Base-by-base conservation (phyloP, 1,140 invertebrate genomes). In the Drosophila auraria region DNA sequence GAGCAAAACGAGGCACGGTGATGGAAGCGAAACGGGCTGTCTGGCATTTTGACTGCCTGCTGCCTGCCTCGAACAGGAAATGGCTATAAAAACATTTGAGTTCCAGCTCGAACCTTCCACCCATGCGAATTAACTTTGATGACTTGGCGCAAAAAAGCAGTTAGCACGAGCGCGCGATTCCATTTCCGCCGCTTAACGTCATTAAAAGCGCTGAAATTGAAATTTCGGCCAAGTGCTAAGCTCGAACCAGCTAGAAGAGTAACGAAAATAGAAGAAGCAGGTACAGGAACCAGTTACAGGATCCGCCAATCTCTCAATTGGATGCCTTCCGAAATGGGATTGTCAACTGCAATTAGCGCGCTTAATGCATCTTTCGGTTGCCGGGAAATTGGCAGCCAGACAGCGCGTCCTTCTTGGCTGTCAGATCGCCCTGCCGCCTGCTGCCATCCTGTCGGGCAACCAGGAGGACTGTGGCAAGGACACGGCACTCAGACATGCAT, bases 181-280 rank as follows among this genome's bases (percentile, higher is more conserved):
- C 75, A 89, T 89, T 89, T 89, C 86, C 86, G 86, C 71, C 68
- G 78, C 64, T 87, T 90, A 89, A 90, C 78, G 61, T 68, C 68
- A 89, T 90, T 90, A 86, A 90, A 82, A 76, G 38, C 60, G 68
- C 78, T 86, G 71, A 90, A 89, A 89, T 89, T 89, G 84, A 84
- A 82, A 89, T 84, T 78, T 70, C 57, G 60, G 60, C 45, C 53
- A 20, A 51, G 25, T 42, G 38, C 61, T 60, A 47, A 60, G 20
- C 75, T 53, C 23, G 30, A 30, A 50, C 50, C 27, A 50, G 51
- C 56, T 38, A 14, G 38, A 15, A n/a, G 40, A 15, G 40, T 2
- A 42, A 42, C 15, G 2, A 64, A 58, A 61, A 59, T 36, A 36
- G 11, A 36, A 20, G 33, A 20, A 20, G 11, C 9, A 12, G 11